Conservation (phyloP, 2,888 invertebrate species). For the Erebia ligea region DNA sequence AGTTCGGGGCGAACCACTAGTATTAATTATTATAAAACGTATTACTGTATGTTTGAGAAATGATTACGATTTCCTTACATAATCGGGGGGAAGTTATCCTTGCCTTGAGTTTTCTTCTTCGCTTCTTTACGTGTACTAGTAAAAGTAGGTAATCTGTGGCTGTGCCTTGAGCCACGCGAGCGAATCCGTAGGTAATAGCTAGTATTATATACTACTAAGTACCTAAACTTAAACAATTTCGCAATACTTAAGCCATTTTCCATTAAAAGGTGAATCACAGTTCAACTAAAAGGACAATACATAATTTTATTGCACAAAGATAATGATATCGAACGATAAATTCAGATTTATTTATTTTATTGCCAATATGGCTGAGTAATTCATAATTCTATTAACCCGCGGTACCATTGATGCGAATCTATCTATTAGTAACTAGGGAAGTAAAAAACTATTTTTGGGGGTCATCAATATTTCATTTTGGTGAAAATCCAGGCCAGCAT, state of each 20-base stretch:
- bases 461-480: neutral
- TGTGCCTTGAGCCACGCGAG: neutral
- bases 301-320: constrained; percentile 5
- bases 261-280: constrained; percentile 2
- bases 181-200: neutral
- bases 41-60: too few relatives aligned
- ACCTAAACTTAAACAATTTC: neutral
- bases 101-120: too few relatives aligned
- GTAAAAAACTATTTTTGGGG: neutral
- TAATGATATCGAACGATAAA: constrained; percentile 19
- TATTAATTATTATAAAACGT: too few relatives aligned
- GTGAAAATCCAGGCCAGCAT: too few relatives aligned
- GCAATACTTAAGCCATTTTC: constrained; percentile 2
- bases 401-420: neutral
- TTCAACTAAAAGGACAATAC: neutral
- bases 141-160: too few relatives aligned
- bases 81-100: too few relatives aligned
- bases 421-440: neutral
- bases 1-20: too few relatives aligned
- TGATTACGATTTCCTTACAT: too few relatives aligned
- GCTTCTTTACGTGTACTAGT: neutral
- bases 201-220: neutral
- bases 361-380: neutral
- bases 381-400: neutral
- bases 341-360: constrained; percentile 22